Evolutionary conservation across 2,797 vertebrate species (phyloP).

Genomic region (Melanotaenia pygmaea): DNA sequence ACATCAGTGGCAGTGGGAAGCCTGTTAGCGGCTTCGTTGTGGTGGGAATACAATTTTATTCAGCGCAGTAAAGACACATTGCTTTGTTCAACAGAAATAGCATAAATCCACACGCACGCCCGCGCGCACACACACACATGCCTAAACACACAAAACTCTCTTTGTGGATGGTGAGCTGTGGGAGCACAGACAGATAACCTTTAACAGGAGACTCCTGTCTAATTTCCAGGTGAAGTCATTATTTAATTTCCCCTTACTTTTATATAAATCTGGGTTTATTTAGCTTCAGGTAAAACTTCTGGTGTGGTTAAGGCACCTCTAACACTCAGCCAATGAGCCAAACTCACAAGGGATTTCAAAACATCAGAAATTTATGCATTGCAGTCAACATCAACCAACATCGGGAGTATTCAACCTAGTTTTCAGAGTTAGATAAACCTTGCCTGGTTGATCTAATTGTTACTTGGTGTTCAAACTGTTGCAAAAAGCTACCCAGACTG

Average conservation of each 20-base stretch:
- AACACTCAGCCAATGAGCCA: neutral
- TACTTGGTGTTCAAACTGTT: neutral
- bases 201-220: neutral
- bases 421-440: neutral
- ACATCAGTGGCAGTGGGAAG: neutral
- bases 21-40: neutral
- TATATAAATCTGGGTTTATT: neutral
- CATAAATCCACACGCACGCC: neutral
- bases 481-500: neutral
- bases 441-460: neutral
- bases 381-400: neutral
- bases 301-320: neutral
- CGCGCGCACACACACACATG: neutral
- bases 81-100: neutral
- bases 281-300: neutral
- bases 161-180: neutral
- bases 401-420: neutral
- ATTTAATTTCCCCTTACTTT: neutral
- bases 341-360: neutral
- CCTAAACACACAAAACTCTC: neutral
- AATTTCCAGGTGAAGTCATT: neutral
- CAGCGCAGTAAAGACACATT: neutral
- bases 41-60: neutral
- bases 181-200: neutral
- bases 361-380: neutral